Percentiles rank a stretch among this genome's conserved stretches.
phyloP scores from a whole-genome alignment of 2,797 vertebrate genomes.

The Coendou prehensilis region DNA sequence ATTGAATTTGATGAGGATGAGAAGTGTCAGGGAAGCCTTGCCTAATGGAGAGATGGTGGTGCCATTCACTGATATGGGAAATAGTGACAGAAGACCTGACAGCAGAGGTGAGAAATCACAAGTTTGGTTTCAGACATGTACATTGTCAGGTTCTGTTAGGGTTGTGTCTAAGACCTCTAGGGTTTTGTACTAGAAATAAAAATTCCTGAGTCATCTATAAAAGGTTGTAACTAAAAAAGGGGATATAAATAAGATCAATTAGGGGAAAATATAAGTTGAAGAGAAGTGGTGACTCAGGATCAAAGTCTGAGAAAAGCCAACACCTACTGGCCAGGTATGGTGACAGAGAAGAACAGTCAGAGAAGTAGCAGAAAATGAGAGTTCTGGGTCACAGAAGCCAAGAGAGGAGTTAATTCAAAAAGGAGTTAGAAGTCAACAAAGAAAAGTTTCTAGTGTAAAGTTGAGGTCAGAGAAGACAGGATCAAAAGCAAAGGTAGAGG shows the following conservation, averaged over 20 bases:
- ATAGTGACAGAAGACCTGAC: not conserved
- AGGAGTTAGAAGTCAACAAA: constrained; percentile 18
- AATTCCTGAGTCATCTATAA: constrained; percentile 31
- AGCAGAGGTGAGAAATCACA: constrained; percentile 2
- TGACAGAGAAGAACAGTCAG: constrained; percentile 22
- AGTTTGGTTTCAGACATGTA: constrained; percentile 28
- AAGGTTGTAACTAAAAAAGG: constrained; percentile 26
- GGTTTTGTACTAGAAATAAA: constrained; percentile 35
- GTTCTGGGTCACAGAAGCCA: constrained; percentile 54
- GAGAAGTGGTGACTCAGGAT: constrained; percentile 30
- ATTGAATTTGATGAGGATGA: constrained; percentile 29
- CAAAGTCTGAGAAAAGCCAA: constrained; percentile 39
- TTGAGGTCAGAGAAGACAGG: constrained; percentile 35
- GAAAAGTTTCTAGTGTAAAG: constrained; percentile 23
- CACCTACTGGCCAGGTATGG: not conserved
- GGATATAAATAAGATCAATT: constrained; percentile 22
- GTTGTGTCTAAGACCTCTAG: constrained; percentile 26
- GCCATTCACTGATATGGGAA: not conserved
- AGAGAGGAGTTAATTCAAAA: constrained; percentile 49
- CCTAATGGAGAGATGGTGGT: not conserved
- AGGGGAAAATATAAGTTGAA: constrained; percentile 32
- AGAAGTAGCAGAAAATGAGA: constrained; percentile 42
- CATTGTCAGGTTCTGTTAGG: not conserved
- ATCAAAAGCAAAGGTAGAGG: not conserved
- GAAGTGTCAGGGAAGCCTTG: not conserved